Conservation (phyloP, 2,113 vertebrate species). For the Equus przewalskii region DNA sequence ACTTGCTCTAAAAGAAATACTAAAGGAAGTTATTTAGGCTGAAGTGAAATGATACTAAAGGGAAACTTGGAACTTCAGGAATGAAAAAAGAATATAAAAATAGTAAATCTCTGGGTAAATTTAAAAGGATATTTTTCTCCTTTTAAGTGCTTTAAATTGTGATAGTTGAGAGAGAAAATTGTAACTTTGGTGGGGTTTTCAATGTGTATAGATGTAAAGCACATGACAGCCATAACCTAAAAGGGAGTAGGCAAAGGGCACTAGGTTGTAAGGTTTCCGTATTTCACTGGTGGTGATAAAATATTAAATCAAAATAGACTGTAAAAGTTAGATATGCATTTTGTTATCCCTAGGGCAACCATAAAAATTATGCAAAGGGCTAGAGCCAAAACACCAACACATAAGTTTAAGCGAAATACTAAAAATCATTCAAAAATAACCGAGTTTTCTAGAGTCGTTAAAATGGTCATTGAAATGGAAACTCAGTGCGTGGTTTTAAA, state of each 20-base stretch:
- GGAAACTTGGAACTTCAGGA: background rate
- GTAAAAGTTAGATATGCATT: background rate
- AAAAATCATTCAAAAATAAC: background rate
- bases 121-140: background rate
- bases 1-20: background rate
- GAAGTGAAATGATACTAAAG: background rate
- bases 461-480: conserved; percentile 45
- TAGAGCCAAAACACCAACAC: background rate
- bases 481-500: background rate
- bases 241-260: background rate
- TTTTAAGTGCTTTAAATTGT: conserved; percentile 30
- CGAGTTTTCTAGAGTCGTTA: background rate
- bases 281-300: conserved; percentile 32
- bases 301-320: background rate
- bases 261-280: background rate
- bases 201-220: background rate
- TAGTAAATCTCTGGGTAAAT: conserved; percentile 1
- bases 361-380: background rate
- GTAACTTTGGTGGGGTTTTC: background rate
- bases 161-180: background rate
- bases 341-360: background rate
- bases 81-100: conserved; percentile 33
- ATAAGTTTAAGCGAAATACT: conserved; percentile 9
- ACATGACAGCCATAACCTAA: background rate
- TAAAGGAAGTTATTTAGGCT: background rate